Evolutionary conservation across 1,140 invertebrate genomes (phyloP).

Genomic region (Helicoverpa zea): DNA sequence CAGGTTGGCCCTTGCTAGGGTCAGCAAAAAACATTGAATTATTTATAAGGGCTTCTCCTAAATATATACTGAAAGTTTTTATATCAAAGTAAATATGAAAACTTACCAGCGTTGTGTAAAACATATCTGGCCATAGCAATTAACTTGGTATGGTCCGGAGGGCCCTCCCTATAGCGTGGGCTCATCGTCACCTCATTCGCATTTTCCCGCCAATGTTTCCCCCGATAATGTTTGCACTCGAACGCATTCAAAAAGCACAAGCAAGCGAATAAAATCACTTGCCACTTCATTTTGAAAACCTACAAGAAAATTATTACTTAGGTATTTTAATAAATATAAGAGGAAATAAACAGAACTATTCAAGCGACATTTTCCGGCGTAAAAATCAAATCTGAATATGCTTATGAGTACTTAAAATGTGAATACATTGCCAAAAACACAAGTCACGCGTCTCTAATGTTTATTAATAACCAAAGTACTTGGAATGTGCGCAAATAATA

Average conservation of each 20-base stretch:
- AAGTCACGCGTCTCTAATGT: constrained; percentile 30
- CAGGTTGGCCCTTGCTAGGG: too few relatives aligned
- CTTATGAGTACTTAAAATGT: neutral
- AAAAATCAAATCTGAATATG: constrained; percentile 5
- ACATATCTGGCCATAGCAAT: constrained; percentile 83
- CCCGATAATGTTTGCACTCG: constrained; percentile 57
- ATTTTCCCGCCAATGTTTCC: constrained; percentile 35
- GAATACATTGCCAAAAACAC: constrained; percentile 43
- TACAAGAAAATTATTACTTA: constrained; percentile 25
- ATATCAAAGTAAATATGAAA: constrained; percentile 3
- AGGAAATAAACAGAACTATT: neutral
- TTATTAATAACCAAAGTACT: constrained; percentile 35
- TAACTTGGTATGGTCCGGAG: constrained; percentile 78
- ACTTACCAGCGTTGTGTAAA: constrained; percentile 76
- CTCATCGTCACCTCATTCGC: constrained; percentile 62
- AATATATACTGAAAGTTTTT: neutral
- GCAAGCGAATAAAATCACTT: constrained; percentile 53
- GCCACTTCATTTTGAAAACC: constrained; percentile 63
- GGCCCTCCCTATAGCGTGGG: constrained; percentile 49
- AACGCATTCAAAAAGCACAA: constrained; percentile 62
- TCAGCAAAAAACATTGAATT: too few relatives aligned
- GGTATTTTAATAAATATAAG: neutral
- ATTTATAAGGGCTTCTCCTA: too few relatives aligned
- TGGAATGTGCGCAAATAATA: constrained; percentile 30
- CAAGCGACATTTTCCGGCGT: neutral